A percentile compares a stretch with the other conserved stretches of the same genome.
Evolutionary conservation across 1,140 invertebrate species (phyloP).

Genomic region (Conus betulinus): DNA sequence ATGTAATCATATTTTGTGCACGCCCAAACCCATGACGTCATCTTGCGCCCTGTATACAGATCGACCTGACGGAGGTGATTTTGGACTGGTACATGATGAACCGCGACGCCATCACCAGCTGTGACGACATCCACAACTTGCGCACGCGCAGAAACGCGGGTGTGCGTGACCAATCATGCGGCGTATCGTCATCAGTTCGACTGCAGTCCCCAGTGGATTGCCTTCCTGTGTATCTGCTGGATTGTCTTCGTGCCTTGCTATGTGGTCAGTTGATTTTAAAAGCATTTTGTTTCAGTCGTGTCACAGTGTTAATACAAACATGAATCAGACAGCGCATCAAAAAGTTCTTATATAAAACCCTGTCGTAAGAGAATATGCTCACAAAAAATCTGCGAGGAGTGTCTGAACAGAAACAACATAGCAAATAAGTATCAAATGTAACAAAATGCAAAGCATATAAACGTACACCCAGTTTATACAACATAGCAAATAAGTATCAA

Average conservation of each 20-base stretch:
- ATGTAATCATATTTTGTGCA: neutral
- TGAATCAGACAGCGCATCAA: too few species aligned
- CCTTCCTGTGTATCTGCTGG: slow-evolving; percentile 60
- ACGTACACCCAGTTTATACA: too few species aligned
- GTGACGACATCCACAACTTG: slow-evolving; percentile 62
- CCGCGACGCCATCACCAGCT: slow-evolving; percentile 57
- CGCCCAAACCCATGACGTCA: neutral
- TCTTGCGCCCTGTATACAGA: slow-evolving; percentile 29
- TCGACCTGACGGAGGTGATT: slow-evolving; percentile 54
- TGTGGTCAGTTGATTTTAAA: slow-evolving; percentile 45
- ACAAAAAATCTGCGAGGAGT: too few species aligned
- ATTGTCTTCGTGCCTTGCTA: slow-evolving; percentile 57
- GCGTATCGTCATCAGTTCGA: slow-evolving; percentile 57
- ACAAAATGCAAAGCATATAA: too few species aligned
- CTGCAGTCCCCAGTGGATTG: slow-evolving; percentile 59
- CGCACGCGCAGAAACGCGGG: slow-evolving; percentile 47
- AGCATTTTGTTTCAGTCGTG: too few species aligned
- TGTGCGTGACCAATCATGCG: slow-evolving; percentile 59
- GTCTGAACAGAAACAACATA: too few species aligned
- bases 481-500: too few species aligned
- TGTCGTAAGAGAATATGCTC: too few species aligned
- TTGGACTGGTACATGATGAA: slow-evolving; percentile 58
- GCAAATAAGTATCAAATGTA: too few species aligned
- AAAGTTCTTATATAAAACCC: too few species aligned
- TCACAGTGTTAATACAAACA: too few species aligned